A percentile compares a stretch with the other conserved stretches of the same genome.
Evolutionary conservation across 2,888 invertebrate genomes (phyloP).

Genomic region (Boloria selene): DNA sequence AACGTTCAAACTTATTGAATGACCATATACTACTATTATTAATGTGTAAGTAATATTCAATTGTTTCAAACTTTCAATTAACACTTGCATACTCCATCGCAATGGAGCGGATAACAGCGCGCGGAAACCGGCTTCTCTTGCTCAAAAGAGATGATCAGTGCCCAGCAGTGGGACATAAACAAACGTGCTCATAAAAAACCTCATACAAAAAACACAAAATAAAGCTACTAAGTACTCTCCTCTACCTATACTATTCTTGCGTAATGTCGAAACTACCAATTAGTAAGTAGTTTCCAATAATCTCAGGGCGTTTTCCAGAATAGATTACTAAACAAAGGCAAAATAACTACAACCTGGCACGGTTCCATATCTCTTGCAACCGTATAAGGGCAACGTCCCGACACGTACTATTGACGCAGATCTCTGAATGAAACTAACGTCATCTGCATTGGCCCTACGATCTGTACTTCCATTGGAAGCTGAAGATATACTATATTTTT

Average conservation of each 20-base stretch:
- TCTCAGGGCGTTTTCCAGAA: slow-evolving; percentile 1
- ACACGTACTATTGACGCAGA: slow-evolving; percentile 35
- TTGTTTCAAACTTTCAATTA: too few relatives aligned
- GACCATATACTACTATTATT: too few relatives aligned
- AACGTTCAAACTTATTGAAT: neutral
- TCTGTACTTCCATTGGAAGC: slow-evolving; percentile 8
- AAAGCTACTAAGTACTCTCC: too few relatives aligned
- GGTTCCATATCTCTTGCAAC: slow-evolving; percentile 27
- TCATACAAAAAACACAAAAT: too few relatives aligned
- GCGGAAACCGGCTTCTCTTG: too few relatives aligned
- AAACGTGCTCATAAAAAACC: too few relatives aligned
- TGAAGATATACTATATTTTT: neutral
- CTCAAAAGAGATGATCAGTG: too few relatives aligned
- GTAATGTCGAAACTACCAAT: neutral
- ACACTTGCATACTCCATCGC: too few relatives aligned
- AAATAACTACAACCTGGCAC: slow-evolving; percentile 23
- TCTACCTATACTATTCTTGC: neutral
- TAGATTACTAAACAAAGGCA: slow-evolving; percentile 33
- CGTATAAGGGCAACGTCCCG: slow-evolving; percentile 45
- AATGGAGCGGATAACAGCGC: too few relatives aligned
- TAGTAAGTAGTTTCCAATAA: neutral
- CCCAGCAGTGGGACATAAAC: too few relatives aligned
- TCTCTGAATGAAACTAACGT: slow-evolving; percentile 45
- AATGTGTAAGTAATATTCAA: too few relatives aligned
- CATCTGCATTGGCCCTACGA: slow-evolving; percentile 36